These are phyloP conservation scores for Ciconia nigra DNA, from an alignment of 2,797 vertebrate genomes.

Conservation along the genomic window DNA sequence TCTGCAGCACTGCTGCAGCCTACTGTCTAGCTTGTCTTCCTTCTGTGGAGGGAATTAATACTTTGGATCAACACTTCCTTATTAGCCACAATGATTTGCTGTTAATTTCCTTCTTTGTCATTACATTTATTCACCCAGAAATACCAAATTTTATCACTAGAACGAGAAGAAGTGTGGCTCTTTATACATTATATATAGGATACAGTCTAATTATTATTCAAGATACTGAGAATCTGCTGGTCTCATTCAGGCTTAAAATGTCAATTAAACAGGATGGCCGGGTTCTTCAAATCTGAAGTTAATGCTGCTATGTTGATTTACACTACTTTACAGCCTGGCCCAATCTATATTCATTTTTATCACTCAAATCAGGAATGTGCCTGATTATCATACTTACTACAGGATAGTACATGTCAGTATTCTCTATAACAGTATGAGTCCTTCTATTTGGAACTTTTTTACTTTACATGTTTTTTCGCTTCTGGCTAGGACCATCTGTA, in stretches of 20 bases:
- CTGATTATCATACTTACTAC: not conserved
- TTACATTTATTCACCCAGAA: conserved; percentile 19
- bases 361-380: not conserved
- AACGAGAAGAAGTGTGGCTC: not conserved
- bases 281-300: not conserved
- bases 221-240: conserved; percentile 1
- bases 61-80: conserved; percentile 54
- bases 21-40: conserved; percentile 46
- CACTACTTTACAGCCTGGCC: not conserved
- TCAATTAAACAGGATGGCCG: not conserved
- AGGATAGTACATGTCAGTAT: not conserved
- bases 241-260: conserved; percentile 25
- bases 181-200: not conserved
- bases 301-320: not conserved
- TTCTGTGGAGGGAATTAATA: conserved; percentile 47
- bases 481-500: not conserved
- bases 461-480: not conserved
- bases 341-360: not conserved
- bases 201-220: conserved; percentile 10
- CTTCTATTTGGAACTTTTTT: not conserved
- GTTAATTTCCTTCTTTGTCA: conserved; percentile 33
- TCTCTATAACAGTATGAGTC: not conserved
- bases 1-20: not conserved
- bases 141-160: conserved; percentile 8
- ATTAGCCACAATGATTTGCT: conserved; percentile 32